Evolutionary conservation across 2,113 vertebrate species (phyloP), one percentile per base, ranked within the genome.

Genomic region (Monarcha castaneiventris): DNA sequence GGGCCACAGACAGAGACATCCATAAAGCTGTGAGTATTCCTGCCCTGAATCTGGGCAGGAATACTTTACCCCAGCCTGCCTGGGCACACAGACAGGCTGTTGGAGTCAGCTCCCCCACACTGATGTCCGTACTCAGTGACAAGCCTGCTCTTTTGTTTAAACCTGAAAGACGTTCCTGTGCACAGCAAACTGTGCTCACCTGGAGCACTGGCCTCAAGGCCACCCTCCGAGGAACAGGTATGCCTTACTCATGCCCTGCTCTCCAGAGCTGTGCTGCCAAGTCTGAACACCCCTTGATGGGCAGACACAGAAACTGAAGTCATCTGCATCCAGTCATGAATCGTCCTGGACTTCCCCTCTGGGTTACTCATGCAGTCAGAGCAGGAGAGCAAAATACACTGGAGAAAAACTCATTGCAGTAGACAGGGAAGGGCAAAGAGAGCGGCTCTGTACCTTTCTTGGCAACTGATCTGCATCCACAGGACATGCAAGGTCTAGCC

Each of bases 121-220:
- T 71, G 55, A 43, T 51, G 43, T 52, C 55, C 46, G 20, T 54
- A 44, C 37, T 69, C 26, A 37, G 49, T 37, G 75, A 44, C 41
- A 75, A 68, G 37, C 22, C n/a, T 12, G 43, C 55, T 93, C 20
- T 23, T 75, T 74, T 87, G 39, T 64, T 82, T 67, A 75, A 87
- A 86, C 29, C 32, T 66, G 49, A 44, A 52, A 52, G 54, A 66
- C 33, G 22, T 43, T 69, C 27, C 59, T 2, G 1, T 58, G 26
- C 71, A 16, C 9, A 72, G 58, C 49, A 85, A 85, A 68, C 16
- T 18, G 20, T 10, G 39, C 30, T 76, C 30, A 13, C 51, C 23
- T 9, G 5, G 49, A 76, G 67, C 71, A 56, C 9, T 0, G 1
- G 51, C 27, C 41, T 72, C 67, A 35, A 3, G 1, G 46, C 0